Percentiles rank a stretch among this genome's conserved stretches.
Conservation (phyloP, 2,888 invertebrate species). For the Apomyelois bistriatella region DNA sequence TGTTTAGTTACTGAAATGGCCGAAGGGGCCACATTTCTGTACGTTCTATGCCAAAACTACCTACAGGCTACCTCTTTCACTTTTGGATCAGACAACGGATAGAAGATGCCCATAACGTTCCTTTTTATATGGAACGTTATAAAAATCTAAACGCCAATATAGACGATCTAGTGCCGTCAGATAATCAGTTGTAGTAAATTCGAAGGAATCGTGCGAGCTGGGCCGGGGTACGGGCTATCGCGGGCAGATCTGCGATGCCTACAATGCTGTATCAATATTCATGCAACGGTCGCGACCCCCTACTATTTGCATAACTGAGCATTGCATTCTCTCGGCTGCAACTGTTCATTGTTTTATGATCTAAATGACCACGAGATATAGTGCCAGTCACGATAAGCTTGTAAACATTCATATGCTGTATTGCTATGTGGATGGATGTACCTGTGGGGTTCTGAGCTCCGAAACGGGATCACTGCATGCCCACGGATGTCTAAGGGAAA, state of each 20-base stretch:
- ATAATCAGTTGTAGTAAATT: conserved; percentile 4
- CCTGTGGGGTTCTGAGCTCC: too few species aligned
- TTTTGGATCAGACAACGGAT: too few species aligned
- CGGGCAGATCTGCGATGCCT: conserved; percentile 67
- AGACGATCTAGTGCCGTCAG: conserved; percentile 3
- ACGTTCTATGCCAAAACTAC: too few species aligned
- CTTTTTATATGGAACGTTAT: too few species aligned
- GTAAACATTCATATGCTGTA: conserved; percentile 42
- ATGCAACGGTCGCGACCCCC: conserved; percentile 75
- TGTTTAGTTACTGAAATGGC: background rate
- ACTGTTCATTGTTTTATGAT: conserved; percentile 79
- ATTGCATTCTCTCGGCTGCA: conserved; percentile 70
- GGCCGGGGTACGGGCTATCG: conserved; percentile 64
- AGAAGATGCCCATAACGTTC: too few species aligned
- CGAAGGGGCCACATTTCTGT: background rate
- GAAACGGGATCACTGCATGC: too few species aligned
- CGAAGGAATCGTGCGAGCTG: conserved; percentile 58
- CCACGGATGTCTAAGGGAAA: too few species aligned
- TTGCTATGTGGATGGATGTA: background rate
- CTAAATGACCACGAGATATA: conserved; percentile 76
- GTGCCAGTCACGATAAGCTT: conserved; percentile 71
- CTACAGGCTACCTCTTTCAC: too few species aligned
- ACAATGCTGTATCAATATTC: conserved; percentile 78
- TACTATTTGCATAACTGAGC: conserved; percentile 76
- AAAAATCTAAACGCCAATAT: background rate